These are phyloP conservation scores for Mimumesa dahlbomi DNA, from an alignment of 2,888 invertebrate species.

Conservation along the genomic window DNA sequence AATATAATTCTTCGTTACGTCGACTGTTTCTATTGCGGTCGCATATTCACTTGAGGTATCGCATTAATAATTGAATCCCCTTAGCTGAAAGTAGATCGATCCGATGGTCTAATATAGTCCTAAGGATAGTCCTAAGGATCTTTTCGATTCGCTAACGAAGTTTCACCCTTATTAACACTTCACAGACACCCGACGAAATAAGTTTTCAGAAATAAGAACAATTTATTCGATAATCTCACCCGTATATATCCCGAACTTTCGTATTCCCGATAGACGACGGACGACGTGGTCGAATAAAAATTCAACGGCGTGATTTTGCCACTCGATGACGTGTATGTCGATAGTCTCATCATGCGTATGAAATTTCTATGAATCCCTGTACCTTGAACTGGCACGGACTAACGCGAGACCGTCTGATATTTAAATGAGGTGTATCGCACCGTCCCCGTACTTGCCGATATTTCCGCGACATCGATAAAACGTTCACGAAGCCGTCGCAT, in stretches of 20 bases:
- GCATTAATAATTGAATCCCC: too few species aligned
- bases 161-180: slow-evolving; percentile 29
- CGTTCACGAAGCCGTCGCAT: neutral
- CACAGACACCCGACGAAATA: slow-evolving; percentile 4
- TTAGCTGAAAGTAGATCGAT: slow-evolving; percentile 45
- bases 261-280: neutral
- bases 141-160: slow-evolving; percentile 36
- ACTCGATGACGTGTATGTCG: too few species aligned
- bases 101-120: too few species aligned
- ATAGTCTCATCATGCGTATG: too few species aligned
- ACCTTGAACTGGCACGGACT: too few species aligned
- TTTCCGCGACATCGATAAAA: neutral
- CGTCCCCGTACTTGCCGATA: neutral
- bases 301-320: neutral
- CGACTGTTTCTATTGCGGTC: too few species aligned
- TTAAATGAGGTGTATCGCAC: neutral
- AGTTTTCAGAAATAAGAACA: slow-evolving; percentile 6
- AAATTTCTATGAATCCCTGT: too few species aligned
- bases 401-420: neutral
- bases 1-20: neutral
- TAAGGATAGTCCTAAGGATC: too few species aligned
- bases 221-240: slow-evolving; percentile 4
- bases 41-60: too few species aligned
- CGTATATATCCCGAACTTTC: neutral
- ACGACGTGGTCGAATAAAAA: neutral